These are phyloP conservation scores for Drosophila suboccidentalis DNA, from an alignment of 2,888 invertebrate genomes.

Conservation along the genomic window DNA sequence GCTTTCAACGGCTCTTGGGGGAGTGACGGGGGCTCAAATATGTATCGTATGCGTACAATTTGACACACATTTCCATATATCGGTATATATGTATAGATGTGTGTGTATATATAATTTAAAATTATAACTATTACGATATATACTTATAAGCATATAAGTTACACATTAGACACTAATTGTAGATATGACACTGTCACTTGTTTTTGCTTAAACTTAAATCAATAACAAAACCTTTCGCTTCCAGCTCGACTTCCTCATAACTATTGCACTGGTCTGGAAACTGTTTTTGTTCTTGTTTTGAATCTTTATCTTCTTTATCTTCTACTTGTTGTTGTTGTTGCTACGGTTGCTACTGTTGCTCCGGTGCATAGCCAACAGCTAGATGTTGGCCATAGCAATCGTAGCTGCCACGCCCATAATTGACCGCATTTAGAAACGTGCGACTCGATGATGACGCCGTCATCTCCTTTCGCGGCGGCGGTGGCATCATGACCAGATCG, in stretches of 20 bases:
- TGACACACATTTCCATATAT: constrained; percentile 4
- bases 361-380: constrained; percentile 55
- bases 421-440: constrained; percentile 25
- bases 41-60: constrained; percentile 25
- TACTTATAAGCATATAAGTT: constrained; percentile 48
- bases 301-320: constrained; percentile 19
- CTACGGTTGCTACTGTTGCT: constrained; percentile 27
- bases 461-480: constrained; percentile 71
- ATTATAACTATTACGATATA: constrained; percentile 68
- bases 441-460: constrained; percentile 26
- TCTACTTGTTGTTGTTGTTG: constrained; percentile 25
- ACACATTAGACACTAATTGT: constrained; percentile 73
- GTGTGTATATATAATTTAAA: constrained; percentile 63
- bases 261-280: constrained; percentile 76
- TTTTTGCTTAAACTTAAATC: constrained; percentile 54
- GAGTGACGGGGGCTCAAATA: constrained; percentile 10
- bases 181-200: constrained; percentile 82
- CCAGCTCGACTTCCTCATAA: constrained; percentile 53
- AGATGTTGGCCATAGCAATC: constrained; percentile 73
- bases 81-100: constrained; percentile 17
- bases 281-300: constrained; percentile 43
- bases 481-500: constrained; percentile 77
- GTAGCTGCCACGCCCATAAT: constrained; percentile 61
- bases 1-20: constrained; percentile 47
- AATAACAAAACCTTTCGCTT: constrained; percentile 58